phyloP scores from a whole-genome alignment of 2,113 vertebrate genomes.

The Sminthopsis crassicaudata region DNA sequence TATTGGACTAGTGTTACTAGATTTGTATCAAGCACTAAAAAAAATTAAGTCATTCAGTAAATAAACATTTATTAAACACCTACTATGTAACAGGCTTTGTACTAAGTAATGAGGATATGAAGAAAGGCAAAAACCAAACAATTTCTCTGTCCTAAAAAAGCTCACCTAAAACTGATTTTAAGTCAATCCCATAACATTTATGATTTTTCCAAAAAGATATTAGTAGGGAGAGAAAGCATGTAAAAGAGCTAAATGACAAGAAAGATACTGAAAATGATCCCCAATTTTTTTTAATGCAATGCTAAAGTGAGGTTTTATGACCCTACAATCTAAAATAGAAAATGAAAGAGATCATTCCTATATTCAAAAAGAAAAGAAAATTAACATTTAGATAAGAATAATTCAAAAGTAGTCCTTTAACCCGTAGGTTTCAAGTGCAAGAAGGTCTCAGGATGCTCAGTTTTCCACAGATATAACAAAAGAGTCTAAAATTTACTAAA shows the following conservation, averaged over 20 bases:
- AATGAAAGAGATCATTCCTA: constrained; percentile 24
- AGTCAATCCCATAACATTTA: too few species aligned
- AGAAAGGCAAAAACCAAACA: neutral
- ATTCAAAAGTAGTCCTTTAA: neutral
- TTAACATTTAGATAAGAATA: neutral
- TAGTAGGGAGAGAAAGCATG: neutral
- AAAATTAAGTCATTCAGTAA: neutral
- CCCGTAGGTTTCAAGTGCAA: constrained; percentile 4
- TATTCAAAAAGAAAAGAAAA: constrained; percentile 15
- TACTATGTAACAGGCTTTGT: neutral
- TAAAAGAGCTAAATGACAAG: neutral
- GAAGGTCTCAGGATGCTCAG: constrained; percentile 48
- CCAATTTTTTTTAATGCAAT: neutral
- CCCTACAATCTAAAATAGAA: constrained; percentile 10
- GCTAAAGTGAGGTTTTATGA: constrained; percentile 4
- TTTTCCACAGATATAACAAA: constrained; percentile 47
- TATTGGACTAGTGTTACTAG: neutral
- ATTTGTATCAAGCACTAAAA: neutral
- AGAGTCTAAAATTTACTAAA: constrained; percentile 60
- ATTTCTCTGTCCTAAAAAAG: neutral
- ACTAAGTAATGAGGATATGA: neutral
- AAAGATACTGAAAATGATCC: neutral
- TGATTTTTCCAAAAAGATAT: too few species aligned
- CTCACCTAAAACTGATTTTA: too few species aligned
- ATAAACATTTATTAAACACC: neutral